These are phyloP conservation scores for Pseudorhombus dupliciocellatus DNA, from an alignment of 2,113 vertebrate species.

Conservation along the genomic window DNA sequence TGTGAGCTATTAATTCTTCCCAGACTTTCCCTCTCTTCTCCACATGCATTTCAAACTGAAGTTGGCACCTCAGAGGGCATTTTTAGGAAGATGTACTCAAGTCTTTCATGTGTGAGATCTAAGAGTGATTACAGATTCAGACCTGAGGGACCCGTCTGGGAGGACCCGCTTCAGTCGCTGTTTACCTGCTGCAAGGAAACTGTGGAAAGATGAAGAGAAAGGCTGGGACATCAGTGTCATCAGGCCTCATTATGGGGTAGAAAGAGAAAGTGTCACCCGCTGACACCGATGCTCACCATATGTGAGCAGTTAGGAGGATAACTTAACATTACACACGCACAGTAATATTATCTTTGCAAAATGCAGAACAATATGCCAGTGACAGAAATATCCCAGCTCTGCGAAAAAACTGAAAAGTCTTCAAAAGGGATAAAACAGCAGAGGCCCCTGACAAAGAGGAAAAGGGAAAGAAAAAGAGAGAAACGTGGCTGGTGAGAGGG, in stretches of 20 bases:
- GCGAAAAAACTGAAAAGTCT: constrained; percentile 15
- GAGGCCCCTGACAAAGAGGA: constrained; percentile 35
- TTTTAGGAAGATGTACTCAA: constrained; percentile 64
- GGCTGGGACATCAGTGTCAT: constrained; percentile 52
- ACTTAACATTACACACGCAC: neutral
- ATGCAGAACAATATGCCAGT: constrained; percentile 19
- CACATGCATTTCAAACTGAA: constrained; percentile 53
- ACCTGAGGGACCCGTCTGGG: constrained; percentile 70
- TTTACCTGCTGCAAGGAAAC: constrained; percentile 67
- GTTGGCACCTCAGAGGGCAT: constrained; percentile 71
- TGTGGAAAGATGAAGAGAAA: constrained; percentile 32
- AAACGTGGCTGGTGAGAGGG: constrained; percentile 61
- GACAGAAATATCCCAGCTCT: neutral
- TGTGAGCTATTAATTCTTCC: constrained; percentile 45
- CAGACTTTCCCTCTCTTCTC: constrained; percentile 45
- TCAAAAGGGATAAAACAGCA: constrained; percentile 53
- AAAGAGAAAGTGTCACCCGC: constrained; percentile 2
- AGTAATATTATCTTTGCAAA: constrained; percentile 4
- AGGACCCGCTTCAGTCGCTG: constrained; percentile 66
- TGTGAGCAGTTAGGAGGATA: constrained; percentile 11
- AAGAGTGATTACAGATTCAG: constrained; percentile 75
- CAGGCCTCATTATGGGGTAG: constrained; percentile 26
- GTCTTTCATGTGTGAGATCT: constrained; percentile 82
- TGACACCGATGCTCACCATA: neutral
- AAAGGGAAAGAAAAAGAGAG: constrained; percentile 72